These are phyloP conservation scores for Bilobella aurantiaca DNA, from an alignment of 1,140 invertebrate species.

Conservation along the genomic window DNA sequence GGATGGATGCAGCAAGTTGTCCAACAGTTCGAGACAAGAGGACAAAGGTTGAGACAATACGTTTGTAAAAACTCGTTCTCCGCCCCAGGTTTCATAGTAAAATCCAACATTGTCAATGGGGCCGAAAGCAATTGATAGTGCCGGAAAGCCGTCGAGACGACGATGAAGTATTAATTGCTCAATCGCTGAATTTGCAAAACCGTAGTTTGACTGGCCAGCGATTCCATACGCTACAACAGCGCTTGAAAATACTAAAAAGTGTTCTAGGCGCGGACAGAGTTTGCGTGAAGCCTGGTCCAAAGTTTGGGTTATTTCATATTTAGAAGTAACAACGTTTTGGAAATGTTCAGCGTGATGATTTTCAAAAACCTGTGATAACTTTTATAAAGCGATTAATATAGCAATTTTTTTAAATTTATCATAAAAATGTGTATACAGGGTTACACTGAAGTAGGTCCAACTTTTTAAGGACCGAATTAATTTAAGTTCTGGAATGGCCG, in stretches of 20 bases:
- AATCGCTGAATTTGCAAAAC: conserved; percentile 90
- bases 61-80: conserved; percentile 78
- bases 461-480: too few species aligned
- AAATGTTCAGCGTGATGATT: conserved; percentile 75
- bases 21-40: conserved; percentile 75
- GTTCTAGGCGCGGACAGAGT: conserved; percentile 65
- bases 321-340: conserved; percentile 51
- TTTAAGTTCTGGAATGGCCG: too few species aligned
- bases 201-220: conserved; percentile 89
- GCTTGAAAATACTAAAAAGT: conserved; percentile 90
- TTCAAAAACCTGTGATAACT: conserved; percentile 77
- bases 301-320: conserved; percentile 56
- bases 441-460: too few species aligned
- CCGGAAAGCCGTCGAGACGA: conserved; percentile 60
- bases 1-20: conserved; percentile 80
- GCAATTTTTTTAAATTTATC: too few species aligned
- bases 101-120: conserved; percentile 90
- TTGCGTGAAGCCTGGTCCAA: conserved; percentile 63
- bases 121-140: conserved; percentile 91
- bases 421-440: too few species aligned
- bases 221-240: conserved; percentile 90
- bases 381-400: too few species aligned
- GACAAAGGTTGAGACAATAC: conserved; percentile 83
- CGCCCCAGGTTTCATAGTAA: conserved; percentile 70
- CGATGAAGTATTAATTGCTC: conserved; percentile 83